Conservation (phyloP, 2,888 invertebrate genomes). For the Omphaloscelis lunosa region DNA sequence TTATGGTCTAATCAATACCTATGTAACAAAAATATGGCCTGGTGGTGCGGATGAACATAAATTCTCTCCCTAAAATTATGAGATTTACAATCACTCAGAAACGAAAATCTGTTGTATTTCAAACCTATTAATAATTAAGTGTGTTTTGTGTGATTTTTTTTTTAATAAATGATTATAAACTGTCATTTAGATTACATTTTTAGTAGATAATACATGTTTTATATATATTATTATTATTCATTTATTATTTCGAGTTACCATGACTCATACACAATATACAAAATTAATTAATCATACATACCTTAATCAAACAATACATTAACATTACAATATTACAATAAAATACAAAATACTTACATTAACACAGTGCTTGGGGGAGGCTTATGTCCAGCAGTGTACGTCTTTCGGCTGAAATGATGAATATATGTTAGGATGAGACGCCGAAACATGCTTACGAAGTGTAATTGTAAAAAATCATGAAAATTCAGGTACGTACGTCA, state of each 20-base stretch:
- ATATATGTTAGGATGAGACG: background rate
- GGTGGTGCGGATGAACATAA: background rate
- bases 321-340: no score
- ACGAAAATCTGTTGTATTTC: slow-evolving; percentile 6
- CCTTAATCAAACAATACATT: no score
- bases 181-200: background rate
- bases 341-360: no score
- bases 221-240: no score
- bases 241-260: no score
- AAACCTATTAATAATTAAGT: background rate
- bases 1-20: background rate
- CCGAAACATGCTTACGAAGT: background rate
- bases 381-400: no score
- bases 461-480: background rate
- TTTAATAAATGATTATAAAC: background rate
- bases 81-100: background rate
- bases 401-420: no score
- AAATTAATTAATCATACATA: no score
- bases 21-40: background rate
- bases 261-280: no score
- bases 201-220: background rate
- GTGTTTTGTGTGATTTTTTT: slow-evolving; percentile 16
- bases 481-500: background rate
- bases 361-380: no score
- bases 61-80: background rate